Conservation (phyloP, 2,797 vertebrate species). For the Hippopotamyrus pictus region DNA sequence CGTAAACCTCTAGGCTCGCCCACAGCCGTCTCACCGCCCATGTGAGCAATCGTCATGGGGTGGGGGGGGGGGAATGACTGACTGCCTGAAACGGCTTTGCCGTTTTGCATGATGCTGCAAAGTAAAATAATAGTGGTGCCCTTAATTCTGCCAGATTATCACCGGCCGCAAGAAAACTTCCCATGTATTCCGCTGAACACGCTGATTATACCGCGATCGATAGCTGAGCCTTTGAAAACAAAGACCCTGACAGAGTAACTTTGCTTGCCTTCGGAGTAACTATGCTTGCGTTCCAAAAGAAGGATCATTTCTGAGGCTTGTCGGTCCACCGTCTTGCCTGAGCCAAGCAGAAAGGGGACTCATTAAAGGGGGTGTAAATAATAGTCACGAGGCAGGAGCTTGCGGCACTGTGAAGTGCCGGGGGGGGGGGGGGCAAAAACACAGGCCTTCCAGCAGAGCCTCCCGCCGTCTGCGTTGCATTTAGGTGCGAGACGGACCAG, state of each 20-base stretch:
- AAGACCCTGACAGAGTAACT: not conserved
- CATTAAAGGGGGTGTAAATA: slow-evolving; percentile 41
- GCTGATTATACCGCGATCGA: not conserved
- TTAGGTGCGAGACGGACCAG: not conserved
- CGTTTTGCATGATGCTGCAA: not conserved
- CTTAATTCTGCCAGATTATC: not conserved
- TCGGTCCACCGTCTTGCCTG: not conserved
- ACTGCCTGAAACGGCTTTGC: not conserved
- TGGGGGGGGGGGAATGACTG: not conserved
- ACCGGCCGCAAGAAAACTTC: not conserved
- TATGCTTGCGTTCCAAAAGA: not conserved
- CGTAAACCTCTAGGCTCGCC: not conserved
- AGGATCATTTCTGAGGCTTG: not conserved
- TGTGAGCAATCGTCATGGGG: not conserved
- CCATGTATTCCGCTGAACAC: not conserved
- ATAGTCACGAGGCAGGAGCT: slow-evolving; percentile 46
- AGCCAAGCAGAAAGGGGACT: slow-evolving; percentile 33
- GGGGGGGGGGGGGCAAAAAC: not conserved
- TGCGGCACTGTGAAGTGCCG: slow-evolving; percentile 16
- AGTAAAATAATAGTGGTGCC: not conserved
- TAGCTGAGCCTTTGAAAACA: not conserved
- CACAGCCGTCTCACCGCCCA: not conserved
- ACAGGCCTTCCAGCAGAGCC: not conserved
- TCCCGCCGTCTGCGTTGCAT: not conserved
- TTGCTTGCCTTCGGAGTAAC: not conserved